These are phyloP conservation scores for Hydrocynus forskahlii DNA, from an alignment of 2,797 vertebrate genomes.

Conservation along the genomic window DNA sequence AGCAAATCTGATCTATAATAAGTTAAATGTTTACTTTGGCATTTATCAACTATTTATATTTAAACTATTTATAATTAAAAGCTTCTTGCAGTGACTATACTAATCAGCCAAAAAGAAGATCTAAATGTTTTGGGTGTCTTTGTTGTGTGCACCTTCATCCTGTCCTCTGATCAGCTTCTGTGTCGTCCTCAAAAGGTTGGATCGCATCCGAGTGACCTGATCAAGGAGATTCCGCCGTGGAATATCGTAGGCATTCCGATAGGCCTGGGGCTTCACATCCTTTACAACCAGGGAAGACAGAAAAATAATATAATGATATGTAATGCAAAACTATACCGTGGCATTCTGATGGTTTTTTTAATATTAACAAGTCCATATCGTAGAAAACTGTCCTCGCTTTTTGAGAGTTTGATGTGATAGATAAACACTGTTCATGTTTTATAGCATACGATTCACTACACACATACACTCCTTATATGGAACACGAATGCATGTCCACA, in stretches of 20 bases:
- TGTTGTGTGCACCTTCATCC: slow-evolving; percentile 86
- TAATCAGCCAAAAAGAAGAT: background rate
- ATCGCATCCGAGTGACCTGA: slow-evolving; percentile 96
- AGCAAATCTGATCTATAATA: background rate
- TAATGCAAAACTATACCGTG: too few relatives aligned
- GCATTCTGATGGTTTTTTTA: too few relatives aligned
- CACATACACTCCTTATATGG: too few relatives aligned
- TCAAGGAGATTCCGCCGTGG: slow-evolving; percentile 91
- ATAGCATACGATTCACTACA: too few relatives aligned
- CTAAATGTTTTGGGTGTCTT: background rate
- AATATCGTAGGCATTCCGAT: slow-evolving; percentile 97
- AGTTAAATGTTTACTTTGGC: background rate
- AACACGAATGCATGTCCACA: too few relatives aligned
- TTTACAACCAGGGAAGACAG: slow-evolving; percentile 61
- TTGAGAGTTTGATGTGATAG: too few relatives aligned
- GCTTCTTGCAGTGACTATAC: background rate
- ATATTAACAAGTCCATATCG: too few relatives aligned
- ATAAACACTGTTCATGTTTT: too few relatives aligned
- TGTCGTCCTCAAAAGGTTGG: slow-evolving; percentile 90
- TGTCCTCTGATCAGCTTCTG: slow-evolving; percentile 91
- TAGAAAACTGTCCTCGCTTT: too few relatives aligned
- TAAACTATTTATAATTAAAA: background rate
- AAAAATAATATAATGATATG: background rate
- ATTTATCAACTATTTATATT: background rate
- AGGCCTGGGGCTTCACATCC: slow-evolving; percentile 95